Evolutionary conservation across 2,113 vertebrate species (phyloP).

Genomic region (Neodontobutis hainanensis): DNA sequence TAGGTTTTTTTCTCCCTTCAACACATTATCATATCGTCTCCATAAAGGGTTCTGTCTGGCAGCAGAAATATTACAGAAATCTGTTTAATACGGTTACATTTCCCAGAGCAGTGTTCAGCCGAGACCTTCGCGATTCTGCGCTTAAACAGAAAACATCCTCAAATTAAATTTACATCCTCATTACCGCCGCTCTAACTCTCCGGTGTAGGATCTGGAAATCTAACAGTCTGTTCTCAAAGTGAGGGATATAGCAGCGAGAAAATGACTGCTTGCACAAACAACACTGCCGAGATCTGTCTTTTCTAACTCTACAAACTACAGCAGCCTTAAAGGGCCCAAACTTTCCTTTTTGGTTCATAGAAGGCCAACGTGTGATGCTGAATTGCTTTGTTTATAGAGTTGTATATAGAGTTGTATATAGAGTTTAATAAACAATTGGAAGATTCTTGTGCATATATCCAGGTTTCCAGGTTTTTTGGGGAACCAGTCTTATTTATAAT

Average conservation of each 20-base stretch:
- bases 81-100: slow-evolving; percentile 1
- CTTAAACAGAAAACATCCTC: neutral
- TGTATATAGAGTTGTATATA: no score
- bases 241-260: neutral
- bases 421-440: no score
- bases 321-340: no score
- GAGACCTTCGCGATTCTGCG: neutral
- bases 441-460: no score
- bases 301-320: no score
- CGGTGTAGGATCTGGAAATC: neutral
- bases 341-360: no score
- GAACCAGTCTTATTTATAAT: no score
- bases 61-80: slow-evolving; percentile 6
- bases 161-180: slow-evolving; percentile 9
- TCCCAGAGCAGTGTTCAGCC: neutral
- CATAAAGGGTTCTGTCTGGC: neutral
- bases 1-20: neutral
- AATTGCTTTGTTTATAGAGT: no score
- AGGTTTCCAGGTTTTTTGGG: no score
- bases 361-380: no score
- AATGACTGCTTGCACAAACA: neutral
- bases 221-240: neutral
- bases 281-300: neutral
- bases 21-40: neutral
- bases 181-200: neutral